Evolutionary conservation across 2,797 vertebrate species (phyloP).

Genomic region (Spinus olivaceus): DNA sequence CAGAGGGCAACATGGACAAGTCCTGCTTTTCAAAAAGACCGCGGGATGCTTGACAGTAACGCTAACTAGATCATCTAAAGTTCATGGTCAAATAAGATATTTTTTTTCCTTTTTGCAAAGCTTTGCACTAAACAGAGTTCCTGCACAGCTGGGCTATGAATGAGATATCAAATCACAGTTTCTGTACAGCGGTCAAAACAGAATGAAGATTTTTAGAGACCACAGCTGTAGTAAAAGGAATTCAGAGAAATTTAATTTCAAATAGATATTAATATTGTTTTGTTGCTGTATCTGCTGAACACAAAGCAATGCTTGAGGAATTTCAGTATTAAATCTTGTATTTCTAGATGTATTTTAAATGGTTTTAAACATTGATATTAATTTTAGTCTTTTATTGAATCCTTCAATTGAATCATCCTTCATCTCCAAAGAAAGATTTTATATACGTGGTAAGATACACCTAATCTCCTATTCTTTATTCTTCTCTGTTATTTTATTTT

Average conservation of each 20-base stretch:
- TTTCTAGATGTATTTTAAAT: not conserved
- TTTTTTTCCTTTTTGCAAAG: slow-evolving; percentile 64
- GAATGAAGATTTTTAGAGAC: slow-evolving; percentile 17
- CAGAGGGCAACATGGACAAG: slow-evolving; percentile 84
- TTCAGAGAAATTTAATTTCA: slow-evolving; percentile 4
- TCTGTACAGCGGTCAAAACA: slow-evolving; percentile 17
- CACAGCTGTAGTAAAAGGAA: not conserved
- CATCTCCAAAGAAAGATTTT: not conserved
- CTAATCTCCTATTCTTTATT: not conserved
- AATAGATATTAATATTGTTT: not conserved
- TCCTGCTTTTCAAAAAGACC: slow-evolving; percentile 84
- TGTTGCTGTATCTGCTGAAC: not conserved
- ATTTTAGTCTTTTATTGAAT: not conserved
- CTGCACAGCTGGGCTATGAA: slow-evolving; percentile 64
- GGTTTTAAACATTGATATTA: not conserved
- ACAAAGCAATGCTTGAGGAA: not conserved
- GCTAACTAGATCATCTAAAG: slow-evolving; percentile 85
- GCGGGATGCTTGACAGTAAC: slow-evolving; percentile 84
- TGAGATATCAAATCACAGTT: slow-evolving; percentile 59
- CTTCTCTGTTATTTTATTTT: not conserved
- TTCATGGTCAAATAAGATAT: slow-evolving; percentile 85
- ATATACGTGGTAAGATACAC: not conserved
- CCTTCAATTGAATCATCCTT: not conserved
- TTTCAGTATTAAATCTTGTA: not conserved
- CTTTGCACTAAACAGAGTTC: slow-evolving; percentile 75